Evolutionary conservation across 1,140 invertebrate species (phyloP).

Genomic region (Antheraea mylitta): DNA sequence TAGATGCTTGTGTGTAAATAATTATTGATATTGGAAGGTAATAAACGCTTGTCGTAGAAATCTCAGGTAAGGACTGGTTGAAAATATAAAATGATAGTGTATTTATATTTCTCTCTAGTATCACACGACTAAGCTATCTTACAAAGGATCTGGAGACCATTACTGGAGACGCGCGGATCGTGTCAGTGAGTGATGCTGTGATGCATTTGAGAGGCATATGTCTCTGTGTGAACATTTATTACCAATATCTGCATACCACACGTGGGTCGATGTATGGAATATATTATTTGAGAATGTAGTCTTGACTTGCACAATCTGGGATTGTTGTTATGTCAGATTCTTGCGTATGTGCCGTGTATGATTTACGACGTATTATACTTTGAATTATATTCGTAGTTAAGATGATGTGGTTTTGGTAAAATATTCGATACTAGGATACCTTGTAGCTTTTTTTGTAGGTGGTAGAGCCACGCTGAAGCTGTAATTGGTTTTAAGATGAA

Average conservation of each 20-base stretch:
- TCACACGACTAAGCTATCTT: background rate
- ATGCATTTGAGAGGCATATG: constrained; percentile 2
- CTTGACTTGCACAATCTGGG: constrained; percentile 6
- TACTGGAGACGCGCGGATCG: background rate
- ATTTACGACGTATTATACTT: background rate
- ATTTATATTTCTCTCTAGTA: background rate
- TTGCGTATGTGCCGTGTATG: background rate
- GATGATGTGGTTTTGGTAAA: too few species aligned
- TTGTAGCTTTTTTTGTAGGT: too few species aligned
- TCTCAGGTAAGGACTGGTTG: too few species aligned
- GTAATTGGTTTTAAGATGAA: too few species aligned
- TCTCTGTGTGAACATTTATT: constrained; percentile 10
- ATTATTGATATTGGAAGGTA: too few species aligned
- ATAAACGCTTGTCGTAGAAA: too few species aligned
- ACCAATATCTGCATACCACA: constrained; percentile 12
- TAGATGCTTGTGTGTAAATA: too few species aligned
- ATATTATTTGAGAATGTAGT: constrained; percentile 13
- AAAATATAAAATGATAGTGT: background rate
- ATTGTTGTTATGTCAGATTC: constrained; percentile 5
- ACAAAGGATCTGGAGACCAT: background rate
- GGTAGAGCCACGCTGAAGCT: too few species aligned
- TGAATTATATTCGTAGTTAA: background rate
- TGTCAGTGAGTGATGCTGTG: constrained; percentile 11
- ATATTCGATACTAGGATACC: too few species aligned
- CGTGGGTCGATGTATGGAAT: constrained; percentile 16